These are phyloP conservation scores for Psittacula derbiana DNA, from an alignment of 2,797 vertebrate species.

Conservation along the genomic window DNA sequence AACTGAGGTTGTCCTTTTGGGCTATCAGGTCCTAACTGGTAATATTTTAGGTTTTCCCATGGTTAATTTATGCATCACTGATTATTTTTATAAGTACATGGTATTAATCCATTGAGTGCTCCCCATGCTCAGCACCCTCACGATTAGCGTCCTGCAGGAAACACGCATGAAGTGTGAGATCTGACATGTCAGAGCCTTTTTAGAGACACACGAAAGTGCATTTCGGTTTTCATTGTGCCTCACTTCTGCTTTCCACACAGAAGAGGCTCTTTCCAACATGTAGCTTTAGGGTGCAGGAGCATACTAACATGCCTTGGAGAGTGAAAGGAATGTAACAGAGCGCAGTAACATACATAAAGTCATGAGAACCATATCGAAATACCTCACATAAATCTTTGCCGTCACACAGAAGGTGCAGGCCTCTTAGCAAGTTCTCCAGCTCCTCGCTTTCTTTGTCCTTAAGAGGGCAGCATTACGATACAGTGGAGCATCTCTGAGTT, in stretches of 20 bases:
- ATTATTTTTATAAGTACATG: neutral
- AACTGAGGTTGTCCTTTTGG: neutral
- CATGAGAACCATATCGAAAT: neutral
- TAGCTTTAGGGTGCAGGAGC: neutral
- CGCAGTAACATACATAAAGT: neutral
- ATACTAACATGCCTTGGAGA: accelerated
- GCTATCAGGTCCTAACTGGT: neutral
- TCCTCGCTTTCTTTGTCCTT: neutral
- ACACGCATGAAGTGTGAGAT: accelerated
- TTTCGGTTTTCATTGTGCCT: accelerated
- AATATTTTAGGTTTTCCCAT: neutral
- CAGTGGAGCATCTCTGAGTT: neutral
- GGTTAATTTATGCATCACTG: neutral
- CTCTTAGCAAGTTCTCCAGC: neutral
- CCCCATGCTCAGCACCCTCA: accelerated
- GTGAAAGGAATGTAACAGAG: accelerated
- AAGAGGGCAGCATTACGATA: slow-evolving; percentile 70
- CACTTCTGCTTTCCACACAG: neutral
- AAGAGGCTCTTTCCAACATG: neutral
- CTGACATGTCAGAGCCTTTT: neutral
- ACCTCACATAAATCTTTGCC: neutral
- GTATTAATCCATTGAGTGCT: neutral
- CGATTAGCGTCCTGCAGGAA: neutral
- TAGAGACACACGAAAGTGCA: neutral
- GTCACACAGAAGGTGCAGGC: neutral